Percentiles rank a stretch among this genome's conserved stretches.
phyloP scores from a whole-genome alignment of 1,140 invertebrate species.

The Drosophila ohnishii region DNA sequence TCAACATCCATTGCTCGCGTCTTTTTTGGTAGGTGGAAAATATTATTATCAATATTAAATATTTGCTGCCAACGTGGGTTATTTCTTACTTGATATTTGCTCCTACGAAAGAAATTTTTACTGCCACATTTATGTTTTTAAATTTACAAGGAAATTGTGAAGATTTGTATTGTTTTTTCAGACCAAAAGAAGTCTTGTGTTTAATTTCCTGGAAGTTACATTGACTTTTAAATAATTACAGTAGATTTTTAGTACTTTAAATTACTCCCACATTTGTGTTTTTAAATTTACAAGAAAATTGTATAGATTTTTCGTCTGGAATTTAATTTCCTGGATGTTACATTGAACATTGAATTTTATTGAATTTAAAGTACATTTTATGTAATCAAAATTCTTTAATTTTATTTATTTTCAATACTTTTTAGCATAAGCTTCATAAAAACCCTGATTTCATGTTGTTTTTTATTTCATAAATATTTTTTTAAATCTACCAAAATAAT shows the following conservation, averaged over 20 bases:
- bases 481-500: too few relatives aligned
- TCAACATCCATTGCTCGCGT: slow-evolving; percentile 9
- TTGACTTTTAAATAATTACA: not conserved
- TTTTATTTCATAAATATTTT: too few relatives aligned
- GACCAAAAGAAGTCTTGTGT: not conserved
- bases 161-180: not conserved
- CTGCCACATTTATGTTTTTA: not conserved
- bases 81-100: slow-evolving; percentile 9
- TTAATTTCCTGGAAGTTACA: not conserved
- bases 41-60: slow-evolving; percentile 55
- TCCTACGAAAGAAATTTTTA: not conserved
- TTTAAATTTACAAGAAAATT: too few relatives aligned
- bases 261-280: too few relatives aligned
- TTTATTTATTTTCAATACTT: not conserved
- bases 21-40: slow-evolving; percentile 48
- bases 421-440: too few relatives aligned
- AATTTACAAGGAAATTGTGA: not conserved
- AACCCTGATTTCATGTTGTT: too few relatives aligned
- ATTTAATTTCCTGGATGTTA: too few relatives aligned
- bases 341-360: not conserved
- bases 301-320: too few relatives aligned
- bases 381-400: too few relatives aligned
- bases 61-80: slow-evolving; percentile 5
- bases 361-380: not conserved
- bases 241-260: not conserved